Percentiles rank a stretch among this genome's conserved stretches.
Evolutionary conservation across 2,797 vertebrate genomes (phyloP).

Genomic region (Acanthornis magna): DNA sequence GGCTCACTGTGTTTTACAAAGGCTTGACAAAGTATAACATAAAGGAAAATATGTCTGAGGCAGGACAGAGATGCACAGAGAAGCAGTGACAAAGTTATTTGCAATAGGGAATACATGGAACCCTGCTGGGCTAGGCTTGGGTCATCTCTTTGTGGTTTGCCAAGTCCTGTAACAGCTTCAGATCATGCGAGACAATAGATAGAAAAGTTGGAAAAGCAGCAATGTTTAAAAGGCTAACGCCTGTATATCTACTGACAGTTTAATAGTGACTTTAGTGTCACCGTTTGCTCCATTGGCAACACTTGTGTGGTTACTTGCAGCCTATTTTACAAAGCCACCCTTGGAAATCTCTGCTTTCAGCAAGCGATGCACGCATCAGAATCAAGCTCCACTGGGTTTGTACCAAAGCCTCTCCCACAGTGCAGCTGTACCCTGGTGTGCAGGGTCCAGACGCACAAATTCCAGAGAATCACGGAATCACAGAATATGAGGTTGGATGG

Average conservation of each 20-base stretch:
- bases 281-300: not conserved
- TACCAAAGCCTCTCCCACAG: not conserved
- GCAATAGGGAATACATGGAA: not conserved
- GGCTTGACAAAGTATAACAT: not conserved
- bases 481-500: rapidly evolving
- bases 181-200: not conserved
- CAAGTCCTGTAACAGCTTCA: not conserved
- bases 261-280: not conserved
- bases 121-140: not conserved
- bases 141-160: not conserved
- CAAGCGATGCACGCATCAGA: not conserved
- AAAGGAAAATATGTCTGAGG: not conserved
- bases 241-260: not conserved
- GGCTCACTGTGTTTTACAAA: not conserved
- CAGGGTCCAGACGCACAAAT: not conserved
- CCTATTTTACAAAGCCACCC: not conserved
- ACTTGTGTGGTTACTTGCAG: not conserved
- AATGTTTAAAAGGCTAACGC: not conserved
- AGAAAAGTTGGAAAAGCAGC: not conserved
- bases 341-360: not conserved
- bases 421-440: not conserved
- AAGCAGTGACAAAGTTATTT: not conserved
- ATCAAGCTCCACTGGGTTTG: not conserved
- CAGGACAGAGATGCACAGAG: not conserved
- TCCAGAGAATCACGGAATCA: not conserved